Base-by-base conservation (phyloP, 2,888 invertebrate species). In the Meghimatium bilineatum region DNA sequence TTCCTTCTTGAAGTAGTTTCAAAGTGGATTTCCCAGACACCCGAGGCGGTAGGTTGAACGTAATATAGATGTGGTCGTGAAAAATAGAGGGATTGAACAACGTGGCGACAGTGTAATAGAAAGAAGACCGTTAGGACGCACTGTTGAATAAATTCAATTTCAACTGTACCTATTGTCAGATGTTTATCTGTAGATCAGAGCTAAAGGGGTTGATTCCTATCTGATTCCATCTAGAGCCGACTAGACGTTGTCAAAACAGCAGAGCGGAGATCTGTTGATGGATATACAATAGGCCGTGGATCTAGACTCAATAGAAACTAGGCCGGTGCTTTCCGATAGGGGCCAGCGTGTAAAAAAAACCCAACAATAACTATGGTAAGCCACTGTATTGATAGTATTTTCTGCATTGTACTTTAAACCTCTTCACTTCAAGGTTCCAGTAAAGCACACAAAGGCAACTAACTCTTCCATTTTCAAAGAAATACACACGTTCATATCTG, bases 131-230 rank as follows among this genome's bases (percentile, higher is more conserved):
- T 49, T 5, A 0, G 6, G 26, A 49, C 49, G 23, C 38, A n/a
- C 67, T 32, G 66, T 52, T 76, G 82, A 67, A 82, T 67, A 66
- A 52, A 49, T 82, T 66, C 67, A 76, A 79, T 79, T 79, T 79
- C 67, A 79, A 79, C 52, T 79, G 69, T 69, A 14, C 20, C 34
- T 49, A 52, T 79, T 79, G 79, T 79, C 34, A 26, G 34, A 29
- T 1, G 34, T 32, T 52, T 79, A 79, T 79, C 79, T 26, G n/a
- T 23, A 49, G 69, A 79, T 79, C 79, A 52, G 14, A 52, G 49
- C 79, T 79, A 38, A 79, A n/a, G 69, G 79, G 56, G 34, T 44
- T 52, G 79, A 79, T 79, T 49, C 34, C 69, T 79, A 79, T 79
- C 79, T 79, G 32, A 32, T 10, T 52, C 23, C 0, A 34, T 52